phyloP scores from a whole-genome alignment of 2,888 invertebrate species.

The Spicauda simplicius region DNA sequence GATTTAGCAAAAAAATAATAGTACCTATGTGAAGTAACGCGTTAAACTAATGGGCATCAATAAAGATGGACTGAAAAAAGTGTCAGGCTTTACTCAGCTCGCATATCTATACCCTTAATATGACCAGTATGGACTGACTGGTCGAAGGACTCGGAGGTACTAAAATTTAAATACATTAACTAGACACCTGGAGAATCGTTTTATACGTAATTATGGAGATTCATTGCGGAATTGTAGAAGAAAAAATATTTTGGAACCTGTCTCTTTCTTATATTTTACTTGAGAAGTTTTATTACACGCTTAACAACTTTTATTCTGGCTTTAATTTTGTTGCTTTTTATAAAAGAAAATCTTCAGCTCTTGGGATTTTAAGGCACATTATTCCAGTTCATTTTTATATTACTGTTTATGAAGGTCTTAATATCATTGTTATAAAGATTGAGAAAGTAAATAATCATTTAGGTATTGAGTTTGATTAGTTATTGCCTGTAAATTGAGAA shows the following conservation, averaged over 20 bases:
- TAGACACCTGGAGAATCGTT: constrained; percentile 17
- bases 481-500: background rate
- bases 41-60: constrained; percentile 59
- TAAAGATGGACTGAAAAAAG: constrained; percentile 48
- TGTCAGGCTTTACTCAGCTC: constrained; percentile 37
- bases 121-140: constrained; percentile 17
- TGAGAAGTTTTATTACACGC: no score
- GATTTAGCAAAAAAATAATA: constrained; percentile 49
- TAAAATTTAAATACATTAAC: constrained; percentile 28
- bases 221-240: constrained; percentile 3
- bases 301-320: no score
- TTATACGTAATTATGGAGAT: constrained; percentile 5
- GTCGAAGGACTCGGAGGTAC: background rate
- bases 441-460: no score
- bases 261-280: background rate
- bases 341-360: background rate
- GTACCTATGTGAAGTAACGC: constrained; percentile 47
- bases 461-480: no score
- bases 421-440: background rate
- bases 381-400: no score
- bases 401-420: background rate
- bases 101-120: constrained; percentile 27
- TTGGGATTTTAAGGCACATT: background rate
- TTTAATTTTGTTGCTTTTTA: no score
- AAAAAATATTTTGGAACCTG: constrained; percentile 4